Conservation (phyloP, 2,113 vertebrate species). For the Mirounga angustirostris region DNA sequence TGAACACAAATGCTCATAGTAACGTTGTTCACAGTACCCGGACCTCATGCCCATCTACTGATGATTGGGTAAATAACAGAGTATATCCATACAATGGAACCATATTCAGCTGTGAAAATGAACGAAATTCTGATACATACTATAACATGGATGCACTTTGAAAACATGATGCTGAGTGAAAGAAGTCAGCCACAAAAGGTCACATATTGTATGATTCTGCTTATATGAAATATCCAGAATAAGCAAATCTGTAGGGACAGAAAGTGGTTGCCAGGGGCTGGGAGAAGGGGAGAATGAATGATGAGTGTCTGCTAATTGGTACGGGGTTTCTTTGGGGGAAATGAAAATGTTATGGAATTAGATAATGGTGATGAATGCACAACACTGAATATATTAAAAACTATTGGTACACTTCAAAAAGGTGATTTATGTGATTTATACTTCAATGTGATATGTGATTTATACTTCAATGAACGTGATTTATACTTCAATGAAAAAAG, state of each 20-base stretch:
- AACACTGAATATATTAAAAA: background rate
- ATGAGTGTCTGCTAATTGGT: background rate
- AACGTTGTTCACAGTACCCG: background rate
- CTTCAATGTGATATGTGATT: background rate
- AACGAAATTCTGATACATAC: background rate
- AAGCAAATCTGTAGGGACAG: background rate
- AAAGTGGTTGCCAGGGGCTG: background rate
- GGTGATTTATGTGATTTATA: background rate
- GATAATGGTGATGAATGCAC: background rate
- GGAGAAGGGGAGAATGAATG: background rate
- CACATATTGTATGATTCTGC: background rate
- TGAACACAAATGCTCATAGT: background rate
- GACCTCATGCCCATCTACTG: background rate
- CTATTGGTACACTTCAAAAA: background rate
- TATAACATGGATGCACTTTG: background rate
- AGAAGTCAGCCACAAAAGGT: background rate
- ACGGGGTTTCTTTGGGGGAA: background rate
- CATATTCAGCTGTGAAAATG: background rate
- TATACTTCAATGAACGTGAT: background rate
- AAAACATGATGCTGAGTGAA: background rate
- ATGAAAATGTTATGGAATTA: background rate
- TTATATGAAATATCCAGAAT: background rate
- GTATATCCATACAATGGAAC: background rate
- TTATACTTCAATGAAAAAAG: background rate
- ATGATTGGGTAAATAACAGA: background rate